Evolutionary conservation across 1,140 invertebrate species (phyloP).

Genomic region (Pachyrhynchus sulphureomaculatus): DNA sequence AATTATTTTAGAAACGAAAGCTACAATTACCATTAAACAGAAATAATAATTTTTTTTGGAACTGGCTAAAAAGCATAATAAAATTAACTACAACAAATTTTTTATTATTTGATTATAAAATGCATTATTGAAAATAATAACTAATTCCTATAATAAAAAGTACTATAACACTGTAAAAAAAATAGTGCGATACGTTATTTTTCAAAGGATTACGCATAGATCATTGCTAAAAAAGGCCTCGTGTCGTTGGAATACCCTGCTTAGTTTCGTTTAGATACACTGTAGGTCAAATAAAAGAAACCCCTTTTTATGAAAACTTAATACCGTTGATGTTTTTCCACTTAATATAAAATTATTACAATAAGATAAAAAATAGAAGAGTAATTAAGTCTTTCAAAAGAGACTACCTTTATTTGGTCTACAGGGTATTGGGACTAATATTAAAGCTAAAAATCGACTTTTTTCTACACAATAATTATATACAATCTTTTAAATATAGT

Average conservation of each 20-base stretch:
- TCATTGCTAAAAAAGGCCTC: conserved; percentile 17
- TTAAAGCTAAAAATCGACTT: conserved; percentile 21
- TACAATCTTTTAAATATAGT: conserved; percentile 6
- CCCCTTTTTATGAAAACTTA: too few species aligned
- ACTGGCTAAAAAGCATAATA: conserved; percentile 23
- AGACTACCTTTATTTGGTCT: too few species aligned
- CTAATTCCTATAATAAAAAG: conserved; percentile 2
- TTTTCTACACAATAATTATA: conserved; percentile 21
- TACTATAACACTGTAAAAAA: neutral
- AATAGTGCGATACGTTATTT: neutral
- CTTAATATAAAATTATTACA: too few species aligned
- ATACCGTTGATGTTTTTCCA: too few species aligned
- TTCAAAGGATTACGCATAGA: conserved; percentile 21
- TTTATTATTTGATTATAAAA: conserved; percentile 16
- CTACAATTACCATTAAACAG: neutral
- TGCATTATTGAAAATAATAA: neutral
- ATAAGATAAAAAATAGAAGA: too few species aligned
- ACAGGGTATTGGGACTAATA: too few species aligned
- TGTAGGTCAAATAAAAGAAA: too few species aligned
- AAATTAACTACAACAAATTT: conserved; percentile 11
- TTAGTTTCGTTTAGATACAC: conserved; percentile 5
- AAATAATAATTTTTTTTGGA: neutral
- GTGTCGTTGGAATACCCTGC: conserved; percentile 12
- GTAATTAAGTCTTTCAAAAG: too few species aligned
- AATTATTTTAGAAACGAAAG: neutral